phyloP scores from a whole-genome alignment of 2,888 invertebrate species.

The Alloscopus bannaensis region DNA sequence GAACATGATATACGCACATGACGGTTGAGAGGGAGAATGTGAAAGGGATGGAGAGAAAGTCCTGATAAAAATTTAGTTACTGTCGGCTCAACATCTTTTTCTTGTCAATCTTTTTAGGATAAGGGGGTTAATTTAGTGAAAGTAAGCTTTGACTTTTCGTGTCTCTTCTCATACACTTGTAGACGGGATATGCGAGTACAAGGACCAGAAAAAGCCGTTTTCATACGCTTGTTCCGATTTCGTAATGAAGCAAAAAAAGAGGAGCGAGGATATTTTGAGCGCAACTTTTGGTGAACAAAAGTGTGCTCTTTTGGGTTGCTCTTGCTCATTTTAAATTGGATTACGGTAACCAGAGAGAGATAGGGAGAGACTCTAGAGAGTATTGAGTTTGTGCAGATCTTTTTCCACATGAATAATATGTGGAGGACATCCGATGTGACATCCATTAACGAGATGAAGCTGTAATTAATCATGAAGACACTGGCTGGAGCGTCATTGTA shows the following conservation, averaged over 20 bases:
- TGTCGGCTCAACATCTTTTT: conserved; percentile 60
- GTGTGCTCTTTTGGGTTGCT: conserved; percentile 40
- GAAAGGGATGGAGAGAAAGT: conserved; percentile 32
- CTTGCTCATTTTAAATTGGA: conserved; percentile 56
- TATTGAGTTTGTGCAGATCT: conserved; percentile 16
- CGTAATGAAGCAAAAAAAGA: no score
- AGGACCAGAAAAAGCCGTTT: no score
- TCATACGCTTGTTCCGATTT: no score
- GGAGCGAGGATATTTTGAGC: no score
- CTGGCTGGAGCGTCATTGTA: conserved; percentile 1
- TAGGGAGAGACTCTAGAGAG: no score
- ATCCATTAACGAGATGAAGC: conserved; percentile 59
- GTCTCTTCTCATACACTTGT: conserved; percentile 7
- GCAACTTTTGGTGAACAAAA: conserved; percentile 61
- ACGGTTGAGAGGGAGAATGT: no score
- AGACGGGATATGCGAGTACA: not conserved
- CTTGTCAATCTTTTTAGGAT: conserved; percentile 61
- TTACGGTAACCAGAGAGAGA: conserved; percentile 34
- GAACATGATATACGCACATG: conserved; percentile 44
- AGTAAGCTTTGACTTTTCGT: conserved; percentile 57
- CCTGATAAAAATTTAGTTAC: conserved; percentile 52
- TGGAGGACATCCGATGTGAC: conserved; percentile 34
- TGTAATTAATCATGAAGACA: conserved; percentile 57
- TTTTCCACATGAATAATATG: not conserved
- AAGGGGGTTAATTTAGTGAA: conserved; percentile 65